Percentiles rank a stretch among this genome's conserved stretches.
Conservation (phyloP, 1,140 invertebrate genomes). For the Drosophila serrata region DNA sequence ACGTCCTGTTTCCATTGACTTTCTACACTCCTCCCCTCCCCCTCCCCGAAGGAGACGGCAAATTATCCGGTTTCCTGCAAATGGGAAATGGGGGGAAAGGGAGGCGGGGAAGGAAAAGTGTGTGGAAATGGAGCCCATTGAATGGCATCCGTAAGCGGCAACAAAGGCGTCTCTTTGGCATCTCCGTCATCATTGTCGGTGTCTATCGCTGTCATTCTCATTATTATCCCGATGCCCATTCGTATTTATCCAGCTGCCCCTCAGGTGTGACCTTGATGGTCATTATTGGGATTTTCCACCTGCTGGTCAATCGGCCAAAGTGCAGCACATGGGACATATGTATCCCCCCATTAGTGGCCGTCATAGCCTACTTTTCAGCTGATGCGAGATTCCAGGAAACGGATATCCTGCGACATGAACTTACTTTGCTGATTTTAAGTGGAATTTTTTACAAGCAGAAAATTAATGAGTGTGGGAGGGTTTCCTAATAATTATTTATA, state of each 20-base stretch:
- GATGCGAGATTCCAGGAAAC: background rate
- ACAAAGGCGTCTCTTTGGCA: constrained; percentile 29
- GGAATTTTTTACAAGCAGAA: no score
- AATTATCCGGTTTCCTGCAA: constrained; percentile 49
- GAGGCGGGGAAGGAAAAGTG: no score
- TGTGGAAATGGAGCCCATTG: constrained; percentile 19
- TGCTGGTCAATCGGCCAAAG: background rate
- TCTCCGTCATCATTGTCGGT: constrained; percentile 12
- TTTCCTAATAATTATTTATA: background rate
- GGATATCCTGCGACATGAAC: background rate
- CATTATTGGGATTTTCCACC: background rate
- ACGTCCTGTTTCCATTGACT: constrained; percentile 14
- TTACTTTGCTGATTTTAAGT: background rate
- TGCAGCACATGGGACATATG: constrained; percentile 1
- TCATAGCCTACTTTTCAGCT: constrained; percentile 11
- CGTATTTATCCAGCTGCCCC: background rate
- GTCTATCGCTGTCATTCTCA: background rate
- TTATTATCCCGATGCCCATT: constrained; percentile 4
- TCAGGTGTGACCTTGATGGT: constrained; percentile 24
- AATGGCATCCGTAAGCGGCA: constrained; percentile 22
- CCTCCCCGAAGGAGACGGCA: constrained; percentile 11
- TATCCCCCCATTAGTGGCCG: background rate
- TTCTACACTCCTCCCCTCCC: no score
- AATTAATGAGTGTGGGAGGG: no score
- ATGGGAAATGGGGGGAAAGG: constrained; percentile 8